These are phyloP conservation scores for Lithophane semibrunnea DNA, from an alignment of 2,888 invertebrate species.

Conservation along the genomic window DNA sequence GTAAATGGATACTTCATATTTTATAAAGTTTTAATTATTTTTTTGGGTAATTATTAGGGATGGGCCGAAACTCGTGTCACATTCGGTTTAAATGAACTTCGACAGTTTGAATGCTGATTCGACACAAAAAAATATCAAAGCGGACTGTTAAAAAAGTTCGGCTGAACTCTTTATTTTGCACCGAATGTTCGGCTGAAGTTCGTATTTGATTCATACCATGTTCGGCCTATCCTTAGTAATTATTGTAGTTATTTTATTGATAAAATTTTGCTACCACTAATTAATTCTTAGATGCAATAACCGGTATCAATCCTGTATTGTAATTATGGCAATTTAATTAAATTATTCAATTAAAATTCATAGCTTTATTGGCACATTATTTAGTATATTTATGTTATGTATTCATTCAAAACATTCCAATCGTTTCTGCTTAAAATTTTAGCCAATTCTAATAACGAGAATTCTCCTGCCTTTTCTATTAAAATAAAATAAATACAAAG, in stretches of 20 bases:
- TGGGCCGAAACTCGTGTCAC: too few relatives aligned
- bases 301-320: neutral
- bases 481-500: neutral
- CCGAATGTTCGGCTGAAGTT: too few relatives aligned
- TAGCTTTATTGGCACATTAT: neutral
- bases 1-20: too few relatives aligned
- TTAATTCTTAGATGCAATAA: slow-evolving; percentile 1
- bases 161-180: too few relatives aligned
- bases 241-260: neutral
- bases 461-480: neutral
- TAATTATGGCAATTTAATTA: neutral
- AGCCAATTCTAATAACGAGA: too few relatives aligned
- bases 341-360: slow-evolving; percentile 12
- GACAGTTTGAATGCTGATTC: too few relatives aligned
- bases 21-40: too few relatives aligned
- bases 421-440: neutral
- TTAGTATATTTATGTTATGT: slow-evolving; percentile 3
- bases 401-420: neutral
- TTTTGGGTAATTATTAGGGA: too few relatives aligned
- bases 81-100: too few relatives aligned
- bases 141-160: too few relatives aligned
- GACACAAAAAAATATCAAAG: too few relatives aligned
- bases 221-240: neutral
- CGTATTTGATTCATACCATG: too few relatives aligned
- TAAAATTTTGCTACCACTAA: neutral